These are phyloP conservation scores for Conistra vaccinii DNA, from an alignment of 2,888 invertebrate genomes.

Conservation along the genomic window DNA sequence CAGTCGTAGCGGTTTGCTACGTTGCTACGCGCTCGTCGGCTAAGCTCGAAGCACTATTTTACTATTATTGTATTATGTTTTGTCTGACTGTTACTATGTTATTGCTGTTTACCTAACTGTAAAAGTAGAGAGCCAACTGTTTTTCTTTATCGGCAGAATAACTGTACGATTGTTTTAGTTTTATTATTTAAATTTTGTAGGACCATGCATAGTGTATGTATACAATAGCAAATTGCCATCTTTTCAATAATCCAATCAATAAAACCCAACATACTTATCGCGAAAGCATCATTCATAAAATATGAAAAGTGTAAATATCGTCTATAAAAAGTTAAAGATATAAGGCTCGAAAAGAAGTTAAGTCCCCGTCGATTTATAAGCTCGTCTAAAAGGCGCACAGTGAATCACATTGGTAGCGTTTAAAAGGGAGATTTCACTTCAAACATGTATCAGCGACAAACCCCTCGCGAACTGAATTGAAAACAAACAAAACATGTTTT, in stretches of 20 bases:
- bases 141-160: background rate
- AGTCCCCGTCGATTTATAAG: conserved; percentile 74
- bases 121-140: background rate
- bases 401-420: conserved; percentile 87
- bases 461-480: conserved; percentile 84
- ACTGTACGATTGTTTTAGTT: background rate
- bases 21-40: conserved; percentile 6
- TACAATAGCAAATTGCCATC: background rate
- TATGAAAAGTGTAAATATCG: conserved; percentile 15
- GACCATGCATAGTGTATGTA: background rate
- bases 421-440: conserved; percentile 89
- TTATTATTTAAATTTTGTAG: background rate
- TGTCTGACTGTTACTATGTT: no score
- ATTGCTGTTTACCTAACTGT: background rate
- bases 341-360: conserved; percentile 72
- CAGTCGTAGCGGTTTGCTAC: conserved; percentile 28
- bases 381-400: conserved; percentile 82
- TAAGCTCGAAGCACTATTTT: conserved; percentile 4
- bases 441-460: conserved; percentile 84
- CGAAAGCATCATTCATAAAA: background rate
- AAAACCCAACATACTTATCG: background rate
- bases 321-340: conserved; percentile 52
- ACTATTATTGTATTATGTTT: no score
- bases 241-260: background rate
- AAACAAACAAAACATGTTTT: conserved; percentile 88